Evolutionary conservation across 2,888 invertebrate species (phyloP).

Genomic region (Frankliniella intonsa): DNA sequence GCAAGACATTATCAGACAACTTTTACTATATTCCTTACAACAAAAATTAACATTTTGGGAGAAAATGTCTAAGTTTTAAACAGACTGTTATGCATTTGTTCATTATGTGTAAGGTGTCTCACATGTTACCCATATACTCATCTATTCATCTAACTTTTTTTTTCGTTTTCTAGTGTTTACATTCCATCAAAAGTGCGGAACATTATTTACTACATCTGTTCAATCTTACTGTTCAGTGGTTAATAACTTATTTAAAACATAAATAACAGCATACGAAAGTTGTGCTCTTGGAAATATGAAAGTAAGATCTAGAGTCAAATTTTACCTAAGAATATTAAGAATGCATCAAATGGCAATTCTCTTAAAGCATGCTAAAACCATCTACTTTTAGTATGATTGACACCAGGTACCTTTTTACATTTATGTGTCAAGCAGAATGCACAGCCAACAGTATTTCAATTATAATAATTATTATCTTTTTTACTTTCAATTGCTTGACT

Average conservation of each 20-base stretch:
- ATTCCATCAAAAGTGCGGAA: too few species aligned
- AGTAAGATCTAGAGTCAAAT: background rate
- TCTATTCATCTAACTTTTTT: too few species aligned
- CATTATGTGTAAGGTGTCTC: background rate
- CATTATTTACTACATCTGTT: too few species aligned
- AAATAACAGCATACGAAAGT: background rate
- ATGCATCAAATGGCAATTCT: background rate
- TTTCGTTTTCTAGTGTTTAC: too few species aligned
- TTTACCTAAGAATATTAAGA: background rate
- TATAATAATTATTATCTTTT: background rate
- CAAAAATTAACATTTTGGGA: background rate
- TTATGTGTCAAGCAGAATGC: conserved; percentile 13
- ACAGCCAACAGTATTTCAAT: background rate
- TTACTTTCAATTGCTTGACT: background rate
- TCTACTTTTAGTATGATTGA: conserved; percentile 18
- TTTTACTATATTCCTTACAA: too few species aligned
- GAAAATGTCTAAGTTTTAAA: background rate
- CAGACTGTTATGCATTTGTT: background rate
- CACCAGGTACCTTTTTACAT: conserved; percentile 14
- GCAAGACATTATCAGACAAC: background rate
- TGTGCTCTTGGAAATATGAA: conserved; percentile 11
- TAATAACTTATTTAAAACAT: background rate
- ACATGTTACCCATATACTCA: too few species aligned
- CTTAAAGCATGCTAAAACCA: background rate
- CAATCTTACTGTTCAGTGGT: background rate